Base-by-base conservation (phyloP, 1,140 invertebrate genomes). In the Pogonus chalceus region DNA sequence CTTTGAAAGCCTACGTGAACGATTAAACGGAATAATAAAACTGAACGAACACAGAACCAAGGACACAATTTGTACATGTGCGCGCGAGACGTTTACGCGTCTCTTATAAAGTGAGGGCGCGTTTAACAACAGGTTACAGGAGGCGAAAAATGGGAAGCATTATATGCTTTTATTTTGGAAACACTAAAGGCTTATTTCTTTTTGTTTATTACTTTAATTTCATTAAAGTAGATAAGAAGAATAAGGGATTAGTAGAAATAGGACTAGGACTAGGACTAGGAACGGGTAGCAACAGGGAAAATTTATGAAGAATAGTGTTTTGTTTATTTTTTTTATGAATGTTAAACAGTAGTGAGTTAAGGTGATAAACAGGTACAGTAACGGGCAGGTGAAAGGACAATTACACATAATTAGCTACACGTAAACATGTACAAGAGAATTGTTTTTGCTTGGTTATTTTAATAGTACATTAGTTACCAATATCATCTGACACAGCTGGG, bases 1-100 rank as follows among this genome's bases (percentile, higher is more conserved):
- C 65, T 59, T 69, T 61, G 67, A 69, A 69, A 69, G 67, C 67
- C 65, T 66, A 65, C 51, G 23, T 53, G 37, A 57, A 60, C 52
- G 37, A 35, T 46, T 35, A 60, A 56, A 54, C 14, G 23, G 54
- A 57, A 23, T 7, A 23, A n/a, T 48, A 55, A 56, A 51, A 53
- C 47, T 26, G 16, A 49, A 35, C 46, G 50, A 46, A 22, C 37
- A 57, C 14, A 49, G 52, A 37, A 26, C 23, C 54, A 43, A 50
- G 52, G 56, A 57, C 35, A 39, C 18, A 51, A 55, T 43, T 20
- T 50, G 35, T 54, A 35, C 21, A 35, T 23, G 51, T 52, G 16
- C 20, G 23, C 37, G 35, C 10, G 22, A n/a, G 23, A 21, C n/a
- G 37, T 53, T 20, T 35, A 23, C 18, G 53, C 2, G 48, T 31